Conservation (phyloP, 2,797 vertebrate species). For the Darevskia nairensis region DNA sequence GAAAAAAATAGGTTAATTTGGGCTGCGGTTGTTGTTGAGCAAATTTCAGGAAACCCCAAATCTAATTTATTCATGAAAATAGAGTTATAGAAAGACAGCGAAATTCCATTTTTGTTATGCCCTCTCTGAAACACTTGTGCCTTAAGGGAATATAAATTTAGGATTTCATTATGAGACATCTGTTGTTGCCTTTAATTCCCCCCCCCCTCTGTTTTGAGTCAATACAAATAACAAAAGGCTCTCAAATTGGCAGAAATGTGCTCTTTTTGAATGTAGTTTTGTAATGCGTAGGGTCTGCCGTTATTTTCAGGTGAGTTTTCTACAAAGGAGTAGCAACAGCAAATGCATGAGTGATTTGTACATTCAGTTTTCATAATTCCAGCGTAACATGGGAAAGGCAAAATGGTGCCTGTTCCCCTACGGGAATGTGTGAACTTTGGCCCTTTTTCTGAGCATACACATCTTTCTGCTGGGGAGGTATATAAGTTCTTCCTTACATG, state of each 20-base stretch:
- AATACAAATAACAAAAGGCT: neutral
- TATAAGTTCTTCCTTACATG: neutral
- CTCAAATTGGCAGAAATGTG: neutral
- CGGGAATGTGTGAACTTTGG: neutral
- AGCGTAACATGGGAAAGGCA: neutral
- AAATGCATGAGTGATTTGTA: neutral
- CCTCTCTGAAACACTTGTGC: neutral
- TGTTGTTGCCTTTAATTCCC: neutral
- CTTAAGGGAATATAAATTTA: neutral
- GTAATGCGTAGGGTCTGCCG: neutral
- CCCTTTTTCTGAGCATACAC: neutral
- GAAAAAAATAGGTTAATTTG: neutral
- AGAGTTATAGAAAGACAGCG: neutral
- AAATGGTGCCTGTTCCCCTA: neutral
- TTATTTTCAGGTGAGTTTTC: neutral
- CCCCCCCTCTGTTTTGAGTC: neutral
- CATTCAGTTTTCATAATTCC: neutral
- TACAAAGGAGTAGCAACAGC: neutral
- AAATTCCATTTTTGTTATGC: neutral
- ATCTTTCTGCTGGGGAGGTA: neutral
- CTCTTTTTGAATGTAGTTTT: neutral
- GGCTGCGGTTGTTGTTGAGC: constrained; percentile 6
- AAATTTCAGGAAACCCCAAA: constrained; percentile 23
- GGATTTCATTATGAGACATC: neutral
- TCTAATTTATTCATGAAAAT: neutral